A percentile compares a stretch with the other conserved stretches of the same genome.
Evolutionary conservation across 2,888 invertebrate species (phyloP).

Genomic region (Glaucopsyche alexis): DNA sequence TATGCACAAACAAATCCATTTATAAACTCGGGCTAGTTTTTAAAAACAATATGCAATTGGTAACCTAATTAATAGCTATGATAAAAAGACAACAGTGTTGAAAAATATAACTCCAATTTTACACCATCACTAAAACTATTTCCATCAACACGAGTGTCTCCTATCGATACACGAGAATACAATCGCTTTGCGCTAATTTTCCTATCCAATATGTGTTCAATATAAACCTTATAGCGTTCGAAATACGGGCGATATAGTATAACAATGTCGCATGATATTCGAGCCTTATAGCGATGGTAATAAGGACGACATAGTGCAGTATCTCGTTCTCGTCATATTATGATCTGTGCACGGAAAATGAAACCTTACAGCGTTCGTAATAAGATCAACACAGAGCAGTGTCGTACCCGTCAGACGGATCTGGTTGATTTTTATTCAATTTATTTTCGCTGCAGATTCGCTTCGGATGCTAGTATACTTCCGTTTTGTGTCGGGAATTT

Average conservation of each 20-base stretch:
- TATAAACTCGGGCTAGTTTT: no score
- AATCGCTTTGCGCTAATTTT: neutral
- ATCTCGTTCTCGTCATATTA: no score
- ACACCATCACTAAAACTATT: neutral
- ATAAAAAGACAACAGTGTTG: no score
- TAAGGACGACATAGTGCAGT: no score
- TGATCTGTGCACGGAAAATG: no score
- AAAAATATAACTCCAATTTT: neutral
- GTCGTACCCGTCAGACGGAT: neutral
- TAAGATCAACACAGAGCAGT: no score
- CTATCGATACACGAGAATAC: neutral
- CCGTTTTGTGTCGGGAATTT: slow-evolving; percentile 23
- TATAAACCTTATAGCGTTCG: neutral
- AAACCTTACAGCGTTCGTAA: no score
- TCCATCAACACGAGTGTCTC: neutral
- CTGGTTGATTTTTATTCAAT: slow-evolving; percentile 28
- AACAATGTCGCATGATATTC: no score
- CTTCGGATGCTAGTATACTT: slow-evolving; percentile 17
- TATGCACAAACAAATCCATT: no score
- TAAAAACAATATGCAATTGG: no score
- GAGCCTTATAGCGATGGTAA: no score
- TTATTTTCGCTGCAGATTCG: slow-evolving; percentile 24
- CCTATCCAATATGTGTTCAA: neutral
- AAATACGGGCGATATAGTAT: neutral
- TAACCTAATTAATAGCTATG: no score